Conservation (phyloP, 2,113 vertebrate genomes). For the Boulengeromyrus knoepffleri region DNA sequence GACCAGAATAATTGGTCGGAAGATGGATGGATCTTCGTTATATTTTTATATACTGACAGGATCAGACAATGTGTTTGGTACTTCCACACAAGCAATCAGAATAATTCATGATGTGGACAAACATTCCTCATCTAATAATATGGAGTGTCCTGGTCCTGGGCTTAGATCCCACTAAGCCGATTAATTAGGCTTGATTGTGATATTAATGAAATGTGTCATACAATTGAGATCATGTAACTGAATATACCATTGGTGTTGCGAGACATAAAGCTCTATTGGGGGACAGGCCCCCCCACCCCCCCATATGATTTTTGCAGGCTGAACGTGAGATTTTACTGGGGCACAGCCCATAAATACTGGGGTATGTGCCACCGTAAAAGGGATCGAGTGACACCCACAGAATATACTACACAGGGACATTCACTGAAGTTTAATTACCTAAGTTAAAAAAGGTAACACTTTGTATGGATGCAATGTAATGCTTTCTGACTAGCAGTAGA, state of each 20-base stretch:
- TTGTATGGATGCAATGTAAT: not conserved
- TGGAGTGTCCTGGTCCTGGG: not conserved
- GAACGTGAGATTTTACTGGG: not conserved
- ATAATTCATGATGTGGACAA: not conserved
- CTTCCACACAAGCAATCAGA: not conserved
- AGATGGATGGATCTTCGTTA: not conserved
- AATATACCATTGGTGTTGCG: not conserved
- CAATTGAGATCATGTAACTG: not conserved
- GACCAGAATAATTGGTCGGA: not conserved
- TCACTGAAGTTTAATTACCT: not conserved
- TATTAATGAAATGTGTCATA: not conserved
- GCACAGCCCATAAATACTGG: not conserved
- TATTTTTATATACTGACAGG: not conserved
- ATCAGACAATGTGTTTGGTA: not conserved
- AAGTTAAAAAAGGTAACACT: not conserved
- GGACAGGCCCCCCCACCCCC: not conserved
- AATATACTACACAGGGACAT: not conserved
- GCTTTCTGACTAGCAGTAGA: not conserved
- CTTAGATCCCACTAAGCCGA: not conserved
- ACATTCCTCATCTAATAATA: not conserved
- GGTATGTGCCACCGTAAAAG: not conserved
- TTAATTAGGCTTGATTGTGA: not conserved
- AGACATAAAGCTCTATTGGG: not conserved
- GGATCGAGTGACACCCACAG: not conserved
- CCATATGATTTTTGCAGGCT: not conserved